These are phyloP conservation scores for Drosophila imparisetae DNA, from an alignment of 2,888 invertebrate genomes.

Conservation along the genomic window DNA sequence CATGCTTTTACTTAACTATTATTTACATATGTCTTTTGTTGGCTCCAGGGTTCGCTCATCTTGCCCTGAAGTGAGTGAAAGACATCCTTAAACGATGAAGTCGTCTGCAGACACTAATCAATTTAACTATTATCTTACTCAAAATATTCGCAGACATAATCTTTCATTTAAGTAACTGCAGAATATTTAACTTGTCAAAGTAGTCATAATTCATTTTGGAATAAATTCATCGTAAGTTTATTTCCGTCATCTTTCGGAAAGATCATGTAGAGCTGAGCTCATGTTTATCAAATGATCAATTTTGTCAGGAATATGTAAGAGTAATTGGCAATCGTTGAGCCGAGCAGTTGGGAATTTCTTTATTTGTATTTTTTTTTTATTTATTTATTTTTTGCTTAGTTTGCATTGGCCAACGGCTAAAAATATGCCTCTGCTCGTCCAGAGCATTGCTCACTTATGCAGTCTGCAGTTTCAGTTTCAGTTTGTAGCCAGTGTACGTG, in stretches of 20 bases:
- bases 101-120: background rate
- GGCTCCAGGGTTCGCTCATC: background rate
- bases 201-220: background rate
- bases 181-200: background rate
- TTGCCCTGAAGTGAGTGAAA: background rate
- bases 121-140: background rate
- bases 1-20: background rate
- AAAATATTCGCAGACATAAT: background rate
- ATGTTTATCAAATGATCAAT: background rate
- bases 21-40: background rate
- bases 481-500: slow-evolving; percentile 19
- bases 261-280: background rate
- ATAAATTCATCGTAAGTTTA: background rate
- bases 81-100: background rate
- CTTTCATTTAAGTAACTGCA: background rate
- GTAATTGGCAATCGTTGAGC: slow-evolving; percentile 17
- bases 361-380: background rate
- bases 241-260: background rate
- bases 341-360: background rate
- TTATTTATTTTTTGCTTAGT: slow-evolving; percentile 20
- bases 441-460: slow-evolving; percentile 37
- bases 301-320: slow-evolving; percentile 3
- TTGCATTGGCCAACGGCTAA: slow-evolving; percentile 39
- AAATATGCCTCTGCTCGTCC: slow-evolving; percentile 41
- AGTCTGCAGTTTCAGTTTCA: slow-evolving; percentile 47